Evolutionary conservation across 2,888 invertebrate species (phyloP).

Genomic region (Eulithis testata): DNA sequence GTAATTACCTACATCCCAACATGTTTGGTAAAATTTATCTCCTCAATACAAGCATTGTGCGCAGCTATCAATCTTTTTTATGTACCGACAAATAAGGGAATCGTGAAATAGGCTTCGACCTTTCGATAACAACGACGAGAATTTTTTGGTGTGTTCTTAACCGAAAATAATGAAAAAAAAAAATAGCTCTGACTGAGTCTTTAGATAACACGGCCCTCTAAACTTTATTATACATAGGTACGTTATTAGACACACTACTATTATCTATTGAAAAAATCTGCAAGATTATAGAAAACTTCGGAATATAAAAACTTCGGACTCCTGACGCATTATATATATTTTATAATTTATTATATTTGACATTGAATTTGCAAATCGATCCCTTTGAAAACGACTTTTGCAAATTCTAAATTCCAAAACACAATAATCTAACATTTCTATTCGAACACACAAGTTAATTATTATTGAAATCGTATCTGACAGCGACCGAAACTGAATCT

Average conservation of each 20-base stretch:
- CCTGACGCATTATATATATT: too few relatives aligned
- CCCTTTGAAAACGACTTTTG: too few relatives aligned
- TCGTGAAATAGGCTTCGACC: constrained; percentile 13
- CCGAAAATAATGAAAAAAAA: too few relatives aligned
- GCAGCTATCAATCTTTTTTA: constrained; percentile 26
- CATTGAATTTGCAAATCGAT: not conserved
- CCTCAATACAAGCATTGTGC: constrained; percentile 20
- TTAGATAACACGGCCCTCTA: too few relatives aligned
- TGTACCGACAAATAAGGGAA: constrained; percentile 30
- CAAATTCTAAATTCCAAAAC: too few relatives aligned
- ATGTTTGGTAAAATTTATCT: constrained; percentile 18
- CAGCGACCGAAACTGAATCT: constrained; percentile 6
- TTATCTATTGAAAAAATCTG: too few relatives aligned
- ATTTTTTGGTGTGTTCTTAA: constrained; percentile 2
- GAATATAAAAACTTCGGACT: too few relatives aligned
- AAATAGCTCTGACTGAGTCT: too few relatives aligned
- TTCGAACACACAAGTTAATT: not conserved
- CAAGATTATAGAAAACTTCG: too few relatives aligned
- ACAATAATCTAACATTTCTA: not conserved
- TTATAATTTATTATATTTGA: too few relatives aligned
- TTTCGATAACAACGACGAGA: constrained; percentile 13
- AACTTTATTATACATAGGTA: too few relatives aligned
- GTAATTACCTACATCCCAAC: constrained; percentile 19
- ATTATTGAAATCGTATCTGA: constrained; percentile 3
- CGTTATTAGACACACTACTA: too few relatives aligned